Conservation (phyloP, 2,113 vertebrate species). For the Vidua macroura region DNA sequence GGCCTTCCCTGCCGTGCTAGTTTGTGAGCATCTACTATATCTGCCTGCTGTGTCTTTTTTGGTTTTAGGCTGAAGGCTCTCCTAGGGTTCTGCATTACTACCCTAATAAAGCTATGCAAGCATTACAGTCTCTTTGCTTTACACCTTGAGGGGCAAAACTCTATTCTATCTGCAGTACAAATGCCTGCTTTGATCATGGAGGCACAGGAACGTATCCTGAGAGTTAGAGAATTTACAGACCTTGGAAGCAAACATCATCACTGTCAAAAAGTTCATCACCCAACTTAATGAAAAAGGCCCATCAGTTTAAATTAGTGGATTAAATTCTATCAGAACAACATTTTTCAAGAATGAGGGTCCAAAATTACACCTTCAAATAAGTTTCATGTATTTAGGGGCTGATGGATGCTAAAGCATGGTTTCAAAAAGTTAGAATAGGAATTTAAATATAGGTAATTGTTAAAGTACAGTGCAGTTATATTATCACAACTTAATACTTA, state of each 20-base stretch:
- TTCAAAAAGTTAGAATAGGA: not conserved
- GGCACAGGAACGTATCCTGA: not conserved
- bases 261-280: not conserved
- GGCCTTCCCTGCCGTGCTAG: not conserved
- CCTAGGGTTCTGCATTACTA: not conserved
- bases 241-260: not conserved
- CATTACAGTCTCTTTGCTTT: not conserved
- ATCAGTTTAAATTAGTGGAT: not conserved
- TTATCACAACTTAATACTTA: slow-evolving; percentile 29
- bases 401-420: not conserved
- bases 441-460: slow-evolving; percentile 41
- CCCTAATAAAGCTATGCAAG: not conserved
- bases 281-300: not conserved
- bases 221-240: not conserved
- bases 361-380: not conserved
- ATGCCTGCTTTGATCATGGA: not conserved
- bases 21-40: not conserved
- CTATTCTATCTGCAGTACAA: not conserved
- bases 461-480: not conserved
- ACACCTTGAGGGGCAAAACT: not conserved
- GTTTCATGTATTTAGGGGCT: not conserved
- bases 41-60: not conserved
- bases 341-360: not conserved
- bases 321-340: not conserved
- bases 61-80: not conserved